A percentile compares a stretch with the other conserved stretches of the same genome.
Conservation (phyloP, 2,888 invertebrate genomes). For the Acleris emargana region DNA sequence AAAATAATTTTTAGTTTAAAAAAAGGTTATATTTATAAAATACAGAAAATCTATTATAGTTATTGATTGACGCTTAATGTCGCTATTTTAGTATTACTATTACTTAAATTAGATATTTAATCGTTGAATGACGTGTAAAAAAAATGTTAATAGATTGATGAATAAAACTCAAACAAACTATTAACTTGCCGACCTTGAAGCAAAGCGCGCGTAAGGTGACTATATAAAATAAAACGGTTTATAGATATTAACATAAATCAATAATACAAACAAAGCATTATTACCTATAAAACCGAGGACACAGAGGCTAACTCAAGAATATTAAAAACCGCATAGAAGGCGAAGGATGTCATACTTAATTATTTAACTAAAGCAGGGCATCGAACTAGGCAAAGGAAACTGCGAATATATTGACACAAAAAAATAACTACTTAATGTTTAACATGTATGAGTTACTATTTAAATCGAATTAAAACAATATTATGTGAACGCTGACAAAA, state of each 20-base stretch:
- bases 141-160: slow-evolving; percentile 21
- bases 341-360: slow-evolving; percentile 39
- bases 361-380: slow-evolving; percentile 37
- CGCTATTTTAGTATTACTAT: too few relatives aligned
- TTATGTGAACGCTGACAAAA: slow-evolving; percentile 14
- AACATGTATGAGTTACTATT: slow-evolving; percentile 28
- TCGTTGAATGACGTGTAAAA: too few relatives aligned
- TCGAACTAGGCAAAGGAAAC: slow-evolving; percentile 44
- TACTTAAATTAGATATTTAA: too few relatives aligned
- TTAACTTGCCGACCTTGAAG: slow-evolving; percentile 27
- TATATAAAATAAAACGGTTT: not conserved
- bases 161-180: slow-evolving; percentile 25
- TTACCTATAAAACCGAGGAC: slow-evolving; percentile 16
- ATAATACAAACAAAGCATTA: slow-evolving; percentile 21
- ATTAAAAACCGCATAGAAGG: slow-evolving; percentile 14
- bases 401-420: slow-evolving; percentile 18
- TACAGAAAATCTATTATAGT: too few relatives aligned
- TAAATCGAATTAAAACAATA: slow-evolving; percentile 11
- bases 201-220: slow-evolving; percentile 16
- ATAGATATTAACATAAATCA: not conserved
- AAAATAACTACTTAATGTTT: slow-evolving; percentile 18
- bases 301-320: slow-evolving; percentile 1
- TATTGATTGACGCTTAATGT: too few relatives aligned
- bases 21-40: too few relatives aligned
- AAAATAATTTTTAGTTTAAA: not conserved